Conservation (phyloP, 1,140 invertebrate genomes). For the Papilio aristodemus region DNA sequence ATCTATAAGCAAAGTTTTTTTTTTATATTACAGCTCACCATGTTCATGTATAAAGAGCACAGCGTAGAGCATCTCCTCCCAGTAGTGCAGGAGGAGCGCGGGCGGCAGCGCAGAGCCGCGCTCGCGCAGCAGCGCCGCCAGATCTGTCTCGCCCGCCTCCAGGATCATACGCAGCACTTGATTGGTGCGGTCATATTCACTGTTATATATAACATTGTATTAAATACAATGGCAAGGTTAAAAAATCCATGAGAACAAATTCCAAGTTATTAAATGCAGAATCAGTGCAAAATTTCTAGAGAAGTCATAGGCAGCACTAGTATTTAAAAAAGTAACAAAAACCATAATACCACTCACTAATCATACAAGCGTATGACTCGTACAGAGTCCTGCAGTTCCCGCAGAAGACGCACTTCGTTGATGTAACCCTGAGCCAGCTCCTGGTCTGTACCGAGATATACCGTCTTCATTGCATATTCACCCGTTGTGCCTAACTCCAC, state of each 20-base stretch:
- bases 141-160: slow-evolving; percentile 96
- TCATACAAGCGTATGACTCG: slow-evolving; percentile 93
- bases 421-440: slow-evolving; percentile 88
- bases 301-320: too few species aligned
- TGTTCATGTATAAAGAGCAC: slow-evolving; percentile 95
- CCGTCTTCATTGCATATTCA: slow-evolving; percentile 80
- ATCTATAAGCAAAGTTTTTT: slow-evolving; percentile 8
- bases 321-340: too few species aligned
- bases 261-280: too few species aligned
- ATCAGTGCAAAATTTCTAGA: too few species aligned
- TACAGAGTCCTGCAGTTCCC: slow-evolving; percentile 90
- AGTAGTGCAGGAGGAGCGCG: slow-evolving; percentile 92
- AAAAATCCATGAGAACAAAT: too few species aligned
- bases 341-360: slow-evolving; percentile 95
- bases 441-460: slow-evolving; percentile 87
- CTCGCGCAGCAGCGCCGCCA: slow-evolving; percentile 81
- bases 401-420: slow-evolving; percentile 94
- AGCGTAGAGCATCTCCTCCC: slow-evolving; percentile 95
- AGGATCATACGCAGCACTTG: slow-evolving; percentile 91
- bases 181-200: slow-evolving; percentile 81
- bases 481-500: slow-evolving; percentile 69
- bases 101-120: slow-evolving; percentile 83
- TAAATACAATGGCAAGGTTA: neutral
- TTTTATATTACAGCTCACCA: slow-evolving; percentile 79
- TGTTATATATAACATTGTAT: slow-evolving; percentile 35